Evolutionary conservation across 2,797 vertebrate species (phyloP), one percentile per base, ranked within the genome.

Genomic region (Phalloptychus januarius): DNA sequence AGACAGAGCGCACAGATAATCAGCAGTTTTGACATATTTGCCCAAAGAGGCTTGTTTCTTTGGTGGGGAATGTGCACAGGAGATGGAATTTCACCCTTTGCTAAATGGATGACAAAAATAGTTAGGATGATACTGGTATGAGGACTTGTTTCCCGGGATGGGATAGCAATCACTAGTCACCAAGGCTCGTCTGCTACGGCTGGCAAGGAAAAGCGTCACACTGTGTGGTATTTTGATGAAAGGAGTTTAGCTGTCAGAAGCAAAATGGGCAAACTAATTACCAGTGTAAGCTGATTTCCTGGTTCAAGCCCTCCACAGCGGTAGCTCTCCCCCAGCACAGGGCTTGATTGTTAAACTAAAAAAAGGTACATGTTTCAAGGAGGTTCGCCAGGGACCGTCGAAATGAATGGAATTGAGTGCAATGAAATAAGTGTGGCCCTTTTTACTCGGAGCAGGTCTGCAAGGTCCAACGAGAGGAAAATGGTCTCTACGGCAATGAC

Each of bases 241-340:
- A 92, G 85, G 76, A 69, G 81, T 91, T 92, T 83, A 90, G 87
- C 93, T 92, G 90, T 91, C 90, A 91, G 86, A 74, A 85, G 76
- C 78, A 81, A 91, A 93, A 92, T 86, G 87, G 74, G 88, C 78
- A 87, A 88, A 86, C 85, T 94, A 94, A 95, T 94, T 94, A 94
- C 79, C 79, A 90, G 83, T 82, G 81, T 91, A 89, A 91, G 87
- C 94, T 92, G 91, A 94, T 93, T 92, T 93, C 90, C 91, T 91
- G 85, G 85, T 91, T 92, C 79, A 78, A 69, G 77, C 83, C 77
- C 87, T 85, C 82, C 63, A 73, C 85, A 83, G 88, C 81, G 80
- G 81, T 76, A 76, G 46, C 72, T 82, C 80, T 90, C 86, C 83
- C 88, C 75, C 54, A 90, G 89, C 83, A 61, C 76, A 40, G 40